A percentile compares a stretch with the other conserved stretches of the same genome.
Evolutionary conservation across 2,797 vertebrate species (phyloP).

Genomic region (Harpagifer antarcticus): DNA sequence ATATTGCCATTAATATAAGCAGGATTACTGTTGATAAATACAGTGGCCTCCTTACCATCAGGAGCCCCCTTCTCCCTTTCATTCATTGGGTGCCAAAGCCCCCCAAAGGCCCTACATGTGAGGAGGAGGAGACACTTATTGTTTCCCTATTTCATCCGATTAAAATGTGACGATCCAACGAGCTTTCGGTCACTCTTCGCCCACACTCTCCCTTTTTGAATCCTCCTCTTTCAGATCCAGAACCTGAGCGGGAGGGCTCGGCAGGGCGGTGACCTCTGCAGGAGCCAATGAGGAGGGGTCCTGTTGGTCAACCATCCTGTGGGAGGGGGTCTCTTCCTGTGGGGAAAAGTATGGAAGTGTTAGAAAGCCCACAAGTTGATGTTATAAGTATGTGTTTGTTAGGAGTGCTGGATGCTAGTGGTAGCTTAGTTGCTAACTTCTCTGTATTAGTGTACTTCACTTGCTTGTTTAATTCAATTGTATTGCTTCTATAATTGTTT

Average conservation of each 20-base stretch:
- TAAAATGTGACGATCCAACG: conserved; percentile 42
- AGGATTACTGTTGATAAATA: conserved; percentile 89
- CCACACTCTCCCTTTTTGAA: conserved; percentile 84
- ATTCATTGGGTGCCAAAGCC: conserved; percentile 45
- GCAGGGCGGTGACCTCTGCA: conserved; percentile 73
- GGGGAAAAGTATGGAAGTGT: neutral
- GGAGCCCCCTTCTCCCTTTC: conserved; percentile 72
- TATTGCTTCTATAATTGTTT: no score
- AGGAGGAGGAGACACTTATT: conserved; percentile 51
- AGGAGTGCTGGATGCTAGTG: no score
- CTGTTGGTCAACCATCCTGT: conserved; percentile 81
- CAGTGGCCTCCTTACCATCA: conserved; percentile 81
- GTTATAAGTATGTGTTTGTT: no score
- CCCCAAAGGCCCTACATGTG: conserved; percentile 54
- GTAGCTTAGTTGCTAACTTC: no score
- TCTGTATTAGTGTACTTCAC: no score
- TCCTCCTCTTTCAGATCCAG: conserved; percentile 81
- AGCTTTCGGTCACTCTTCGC: conserved; percentile 83
- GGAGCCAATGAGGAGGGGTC: conserved; percentile 76
- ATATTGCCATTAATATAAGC: conserved; percentile 89
- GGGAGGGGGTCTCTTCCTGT: conserved; percentile 83
- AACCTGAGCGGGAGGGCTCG: conserved; percentile 78
- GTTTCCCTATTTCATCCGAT: conserved; percentile 61
- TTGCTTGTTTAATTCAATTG: no score
- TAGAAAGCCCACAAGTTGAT: neutral